Conservation (phyloP, 1,140 invertebrate genomes). For the Aphelinus atriplicis region DNA sequence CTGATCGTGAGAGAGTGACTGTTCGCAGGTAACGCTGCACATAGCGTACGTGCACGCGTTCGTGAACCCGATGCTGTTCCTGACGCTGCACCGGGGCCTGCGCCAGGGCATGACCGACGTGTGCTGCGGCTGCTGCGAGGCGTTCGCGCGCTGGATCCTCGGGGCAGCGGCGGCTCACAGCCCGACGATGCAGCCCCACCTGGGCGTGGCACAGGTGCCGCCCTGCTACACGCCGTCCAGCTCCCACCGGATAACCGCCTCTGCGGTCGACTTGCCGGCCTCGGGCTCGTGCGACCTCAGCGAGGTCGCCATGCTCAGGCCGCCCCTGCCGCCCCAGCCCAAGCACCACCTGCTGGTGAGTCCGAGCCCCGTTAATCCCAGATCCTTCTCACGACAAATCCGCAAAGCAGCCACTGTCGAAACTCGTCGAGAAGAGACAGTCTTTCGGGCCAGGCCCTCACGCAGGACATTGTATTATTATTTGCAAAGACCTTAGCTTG, state of each 20-base stretch:
- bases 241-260: background rate
- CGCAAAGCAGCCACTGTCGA: no score
- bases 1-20: no score
- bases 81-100: constrained; percentile 81
- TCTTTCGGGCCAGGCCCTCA: no score
- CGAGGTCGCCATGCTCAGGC: constrained; percentile 66
- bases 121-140: constrained; percentile 77
- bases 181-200: constrained; percentile 20
- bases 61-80: constrained; percentile 84
- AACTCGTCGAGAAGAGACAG: no score
- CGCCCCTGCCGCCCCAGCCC: constrained; percentile 60
- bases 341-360: constrained; percentile 53
- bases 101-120: constrained; percentile 75
- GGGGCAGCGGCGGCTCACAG: constrained; percentile 65
- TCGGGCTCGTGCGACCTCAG: constrained; percentile 52
- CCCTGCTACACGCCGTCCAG: background rate
- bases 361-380: background rate
- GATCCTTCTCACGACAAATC: no score
- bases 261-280: background rate
- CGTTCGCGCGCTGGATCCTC: constrained; percentile 72
- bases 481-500: no score
- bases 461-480: no score
- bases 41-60: constrained; percentile 89
- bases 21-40: constrained; percentile 80
- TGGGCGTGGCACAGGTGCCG: background rate